phyloP scores from a whole-genome alignment of 2,113 vertebrate genomes.

The Ciconia stormi region DNA sequence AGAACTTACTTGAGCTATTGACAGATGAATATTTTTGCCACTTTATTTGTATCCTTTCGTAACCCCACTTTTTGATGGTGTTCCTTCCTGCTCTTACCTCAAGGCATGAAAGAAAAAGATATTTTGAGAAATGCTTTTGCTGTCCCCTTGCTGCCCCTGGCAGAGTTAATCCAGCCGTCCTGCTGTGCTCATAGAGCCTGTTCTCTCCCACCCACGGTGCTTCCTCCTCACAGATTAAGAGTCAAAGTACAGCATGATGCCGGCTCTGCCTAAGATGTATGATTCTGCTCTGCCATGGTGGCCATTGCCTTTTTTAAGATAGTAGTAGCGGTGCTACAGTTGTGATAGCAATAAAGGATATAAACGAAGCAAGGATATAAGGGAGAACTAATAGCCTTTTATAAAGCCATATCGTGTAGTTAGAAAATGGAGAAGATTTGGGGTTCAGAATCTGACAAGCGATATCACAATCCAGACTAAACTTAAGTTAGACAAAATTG shows the following conservation, averaged over 20 bases:
- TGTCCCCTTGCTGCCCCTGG: slow-evolving; percentile 42
- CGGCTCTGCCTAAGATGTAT: slow-evolving; percentile 14
- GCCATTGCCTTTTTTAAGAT: neutral
- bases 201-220: slow-evolving; percentile 1
- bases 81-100: slow-evolving; percentile 54
- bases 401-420: neutral
- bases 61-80: slow-evolving; percentile 34
- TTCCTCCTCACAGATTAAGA: slow-evolving; percentile 66
- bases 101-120: slow-evolving; percentile 47
- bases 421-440: neutral
- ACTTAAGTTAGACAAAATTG: neutral
- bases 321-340: neutral
- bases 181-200: slow-evolving; percentile 53
- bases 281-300: slow-evolving; percentile 23
- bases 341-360: neutral
- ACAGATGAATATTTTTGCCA: neutral
- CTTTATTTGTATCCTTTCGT: slow-evolving; percentile 33
- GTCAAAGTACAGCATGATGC: slow-evolving; percentile 63
- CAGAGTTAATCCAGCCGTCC: slow-evolving; percentile 37
- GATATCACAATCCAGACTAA: neutral
- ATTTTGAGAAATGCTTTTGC: slow-evolving; percentile 56
- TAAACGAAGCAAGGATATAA: neutral
- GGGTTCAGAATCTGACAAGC: neutral
- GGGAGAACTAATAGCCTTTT: neutral
- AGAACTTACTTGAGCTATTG: slow-evolving; percentile 1